Evolutionary conservation across 2,113 vertebrate genomes (phyloP).

Genomic region (Rhadina sibilatrix): DNA sequence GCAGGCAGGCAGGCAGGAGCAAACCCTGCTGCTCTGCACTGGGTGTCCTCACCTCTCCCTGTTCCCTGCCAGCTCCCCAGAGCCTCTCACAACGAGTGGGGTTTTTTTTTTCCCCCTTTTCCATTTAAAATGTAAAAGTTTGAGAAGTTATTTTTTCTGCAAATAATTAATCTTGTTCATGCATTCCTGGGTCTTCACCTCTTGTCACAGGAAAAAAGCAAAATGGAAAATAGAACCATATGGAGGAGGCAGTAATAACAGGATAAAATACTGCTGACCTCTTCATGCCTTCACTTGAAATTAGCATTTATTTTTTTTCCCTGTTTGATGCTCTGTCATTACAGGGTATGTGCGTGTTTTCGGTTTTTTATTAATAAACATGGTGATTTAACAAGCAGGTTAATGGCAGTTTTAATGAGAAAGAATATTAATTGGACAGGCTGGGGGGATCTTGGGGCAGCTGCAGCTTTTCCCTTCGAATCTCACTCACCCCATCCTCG

Average conservation of each 20-base stretch:
- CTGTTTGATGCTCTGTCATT: conserved; percentile 60
- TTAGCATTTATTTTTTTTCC: conserved; percentile 50
- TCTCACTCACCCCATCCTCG: background rate
- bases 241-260: conserved; percentile 45
- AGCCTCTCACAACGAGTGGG: background rate
- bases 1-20: background rate
- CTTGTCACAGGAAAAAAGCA: conserved; percentile 36
- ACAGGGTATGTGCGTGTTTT: conserved; percentile 42
- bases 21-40: rapidly evolving
- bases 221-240: conserved; percentile 38
- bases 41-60: background rate
- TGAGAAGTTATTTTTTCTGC: background rate
- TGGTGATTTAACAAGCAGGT: conserved; percentile 50
- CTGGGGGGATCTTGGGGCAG: background rate
- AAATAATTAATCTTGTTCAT: conserved; percentile 54
- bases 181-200: conserved; percentile 24
- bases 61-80: background rate
- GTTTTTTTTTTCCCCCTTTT: background rate
- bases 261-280: conserved; percentile 39
- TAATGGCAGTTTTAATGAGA: conserved; percentile 66
- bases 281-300: conserved; percentile 32
- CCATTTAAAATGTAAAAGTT: background rate
- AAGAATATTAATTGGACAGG: conserved; percentile 41
- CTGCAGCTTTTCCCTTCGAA: background rate
- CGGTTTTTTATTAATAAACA: conserved; percentile 47